Conservation (phyloP, 2,797 vertebrate genomes). For the Malacoraja senta region DNA sequence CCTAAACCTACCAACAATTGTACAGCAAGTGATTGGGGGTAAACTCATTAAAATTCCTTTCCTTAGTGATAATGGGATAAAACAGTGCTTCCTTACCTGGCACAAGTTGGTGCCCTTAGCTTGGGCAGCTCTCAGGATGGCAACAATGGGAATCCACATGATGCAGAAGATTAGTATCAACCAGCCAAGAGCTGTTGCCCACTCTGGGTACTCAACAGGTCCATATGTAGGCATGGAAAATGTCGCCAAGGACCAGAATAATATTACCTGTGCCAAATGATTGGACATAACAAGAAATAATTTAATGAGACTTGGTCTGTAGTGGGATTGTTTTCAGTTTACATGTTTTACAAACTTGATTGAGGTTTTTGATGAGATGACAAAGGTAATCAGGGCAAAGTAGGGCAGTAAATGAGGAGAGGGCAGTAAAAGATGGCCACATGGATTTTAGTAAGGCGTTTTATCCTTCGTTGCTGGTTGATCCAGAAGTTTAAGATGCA, state of each 20-base stretch:
- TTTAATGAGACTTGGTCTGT: too few species aligned
- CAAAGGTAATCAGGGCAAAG: too few species aligned
- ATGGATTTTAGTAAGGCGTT: too few species aligned
- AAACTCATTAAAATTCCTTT: neutral
- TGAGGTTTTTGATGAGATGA: too few species aligned
- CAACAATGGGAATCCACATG: conserved; percentile 75
- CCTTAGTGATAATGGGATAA: neutral
- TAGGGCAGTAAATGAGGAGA: too few species aligned
- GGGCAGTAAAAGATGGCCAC: too few species aligned
- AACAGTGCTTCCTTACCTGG: conserved; percentile 60
- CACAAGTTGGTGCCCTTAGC: conserved; percentile 60
- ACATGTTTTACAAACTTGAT: too few species aligned
- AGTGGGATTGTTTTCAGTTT: neutral
- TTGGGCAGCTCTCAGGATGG: conserved; percentile 61
- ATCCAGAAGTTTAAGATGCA: too few species aligned
- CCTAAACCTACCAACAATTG: too few species aligned
- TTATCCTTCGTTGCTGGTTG: too few species aligned
- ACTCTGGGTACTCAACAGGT: conserved; percentile 63
- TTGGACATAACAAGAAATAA: conserved; percentile 27
- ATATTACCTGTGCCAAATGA: conserved; percentile 64
- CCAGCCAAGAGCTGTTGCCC: conserved; percentile 79
- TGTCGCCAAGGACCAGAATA: conserved; percentile 74
- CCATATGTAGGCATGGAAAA: conserved; percentile 65
- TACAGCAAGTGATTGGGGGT: too few species aligned
- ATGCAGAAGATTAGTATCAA: conserved; percentile 75